Evolutionary conservation across 2,797 vertebrate species (phyloP), one percentile per base, ranked within the genome.

Genomic region (Cercopithecus hamlyni): DNA sequence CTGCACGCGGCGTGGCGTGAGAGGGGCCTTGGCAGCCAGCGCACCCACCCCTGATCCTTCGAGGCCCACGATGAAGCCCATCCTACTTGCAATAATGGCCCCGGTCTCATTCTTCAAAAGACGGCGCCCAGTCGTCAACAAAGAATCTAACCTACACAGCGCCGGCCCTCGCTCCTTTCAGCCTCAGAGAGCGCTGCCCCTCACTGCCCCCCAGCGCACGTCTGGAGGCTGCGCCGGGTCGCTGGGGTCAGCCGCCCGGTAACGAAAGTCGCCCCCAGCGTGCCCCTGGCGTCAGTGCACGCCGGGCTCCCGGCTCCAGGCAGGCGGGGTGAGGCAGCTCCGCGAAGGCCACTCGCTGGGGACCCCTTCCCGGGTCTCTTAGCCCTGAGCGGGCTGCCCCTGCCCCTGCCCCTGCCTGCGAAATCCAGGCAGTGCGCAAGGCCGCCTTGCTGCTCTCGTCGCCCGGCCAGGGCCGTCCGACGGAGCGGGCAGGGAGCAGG

Each of bases 1-100:
- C 95, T 43, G 92, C 87, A 92, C 91, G 64, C 97, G 52, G 94
- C 96, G 11, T 70, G 15, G 97, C 96, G 96, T 96, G 97, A 91
- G 96, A 98, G 93, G 80, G 87, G 14, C 94, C 52, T 7, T 33
- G 84, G 30, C 88, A 12, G 72, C 58, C 57, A 36, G 76, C 67
- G 61, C 67, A 19, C 87, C 73, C 85, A 3, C 15, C 81, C 15
- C 57, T 33, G 7, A 43, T 33, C 6, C 30, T 4, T 13, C 0
- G 14, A 72, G 72, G 75, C 81, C 58, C 8, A 41, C 12, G 36
- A 30, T 5, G 50, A 26, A 39, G 41, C 41, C 9, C 43, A 7
- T 15, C 11, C 45, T 13, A 22, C 58, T 9, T 24, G 72, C 4
- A 33, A 14, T 7, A 5, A 24, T 19, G 36, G 61, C 58, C 14